phyloP scores from a whole-genome alignment of 30 jellyfish, hydroid and myxozoan species.

The Turritopsis dohrnii region DNA sequence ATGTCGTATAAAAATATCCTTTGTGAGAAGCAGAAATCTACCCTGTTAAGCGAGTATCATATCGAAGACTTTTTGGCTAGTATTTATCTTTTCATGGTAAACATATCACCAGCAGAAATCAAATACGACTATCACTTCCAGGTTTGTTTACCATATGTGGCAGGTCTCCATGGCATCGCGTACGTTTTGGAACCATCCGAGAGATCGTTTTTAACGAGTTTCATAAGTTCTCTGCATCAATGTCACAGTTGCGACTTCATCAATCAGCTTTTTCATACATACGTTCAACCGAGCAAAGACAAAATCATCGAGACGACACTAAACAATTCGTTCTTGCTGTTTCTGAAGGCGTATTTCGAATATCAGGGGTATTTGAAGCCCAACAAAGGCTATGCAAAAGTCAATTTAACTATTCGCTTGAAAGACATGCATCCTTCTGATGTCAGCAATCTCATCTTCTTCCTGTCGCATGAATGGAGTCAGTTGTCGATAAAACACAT shows the following conservation, averaged over 20 bases:
- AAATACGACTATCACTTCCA: background rate
- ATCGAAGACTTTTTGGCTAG: constrained; percentile 12
- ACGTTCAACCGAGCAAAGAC: background rate
- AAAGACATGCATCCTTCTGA: constrained; percentile 12
- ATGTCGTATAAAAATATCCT: background rate
- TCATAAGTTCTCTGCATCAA: background rate
- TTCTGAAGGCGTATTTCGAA: constrained; percentile 5
- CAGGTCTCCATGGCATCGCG: constrained; percentile 21
- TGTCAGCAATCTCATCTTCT: constrained; percentile 1
- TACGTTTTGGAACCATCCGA: background rate
- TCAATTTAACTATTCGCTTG: background rate
- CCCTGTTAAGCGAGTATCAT: background rate
- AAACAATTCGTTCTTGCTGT: background rate
- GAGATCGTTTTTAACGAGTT: background rate
- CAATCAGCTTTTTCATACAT: constrained; percentile 4
- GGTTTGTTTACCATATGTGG: constrained; percentile 14
- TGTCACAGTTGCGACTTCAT: background rate
- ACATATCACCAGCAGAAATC: constrained; percentile 4
- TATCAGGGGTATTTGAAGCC: constrained; percentile 3
- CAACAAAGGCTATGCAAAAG: background rate
- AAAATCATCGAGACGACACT: background rate
- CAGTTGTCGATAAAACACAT: background rate
- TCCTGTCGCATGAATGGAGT: constrained; percentile 8
- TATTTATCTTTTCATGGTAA: constrained; percentile 18
- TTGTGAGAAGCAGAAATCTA: background rate